Evolutionary conservation across 2,888 invertebrate species (phyloP).

Genomic region (Corythucha ciliata): DNA sequence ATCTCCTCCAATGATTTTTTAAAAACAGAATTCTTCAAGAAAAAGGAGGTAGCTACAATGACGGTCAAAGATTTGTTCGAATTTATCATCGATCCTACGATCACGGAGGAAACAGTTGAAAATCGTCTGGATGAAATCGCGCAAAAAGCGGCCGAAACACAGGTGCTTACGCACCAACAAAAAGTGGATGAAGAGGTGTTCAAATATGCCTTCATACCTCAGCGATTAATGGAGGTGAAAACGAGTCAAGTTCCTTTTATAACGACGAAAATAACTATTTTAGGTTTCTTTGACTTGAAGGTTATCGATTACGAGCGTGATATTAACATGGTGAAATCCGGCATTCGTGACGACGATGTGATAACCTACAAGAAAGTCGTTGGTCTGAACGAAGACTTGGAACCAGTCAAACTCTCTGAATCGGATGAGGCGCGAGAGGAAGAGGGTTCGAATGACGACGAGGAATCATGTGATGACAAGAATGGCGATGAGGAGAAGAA

Average conservation of each 20-base stretch:
- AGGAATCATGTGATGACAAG: slow-evolving; percentile 38
- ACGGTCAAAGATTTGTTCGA: slow-evolving; percentile 87
- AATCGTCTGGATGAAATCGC: slow-evolving; percentile 65
- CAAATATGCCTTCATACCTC: slow-evolving; percentile 86
- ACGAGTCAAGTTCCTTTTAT: no score
- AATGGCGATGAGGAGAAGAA: slow-evolving; percentile 48
- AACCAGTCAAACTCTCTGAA: slow-evolving; percentile 47
- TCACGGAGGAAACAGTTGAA: slow-evolving; percentile 73
- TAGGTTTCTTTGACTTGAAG: no score
- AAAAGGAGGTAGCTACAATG: slow-evolving; percentile 82
- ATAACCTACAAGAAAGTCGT: slow-evolving; percentile 78
- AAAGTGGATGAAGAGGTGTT: slow-evolving; percentile 86
- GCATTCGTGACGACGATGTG: slow-evolving; percentile 51
- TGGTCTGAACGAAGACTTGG: slow-evolving; percentile 70
- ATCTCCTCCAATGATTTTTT: not conserved
- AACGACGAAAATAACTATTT: not conserved
- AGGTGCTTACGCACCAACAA: slow-evolving; percentile 61
- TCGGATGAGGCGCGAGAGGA: slow-evolving; percentile 28
- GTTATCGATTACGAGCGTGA: slow-evolving; percentile 79
- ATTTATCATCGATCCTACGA: slow-evolving; percentile 85
- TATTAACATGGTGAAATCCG: slow-evolving; percentile 66
- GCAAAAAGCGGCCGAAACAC: slow-evolving; percentile 53
- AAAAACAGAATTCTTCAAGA: slow-evolving; percentile 70
- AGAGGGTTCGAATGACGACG: slow-evolving; percentile 25
- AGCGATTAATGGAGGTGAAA: slow-evolving; percentile 75